These are phyloP conservation scores for Drosophila willistoni DNA, from an alignment of 1,140 invertebrate genomes.

Conservation along the genomic window DNA sequence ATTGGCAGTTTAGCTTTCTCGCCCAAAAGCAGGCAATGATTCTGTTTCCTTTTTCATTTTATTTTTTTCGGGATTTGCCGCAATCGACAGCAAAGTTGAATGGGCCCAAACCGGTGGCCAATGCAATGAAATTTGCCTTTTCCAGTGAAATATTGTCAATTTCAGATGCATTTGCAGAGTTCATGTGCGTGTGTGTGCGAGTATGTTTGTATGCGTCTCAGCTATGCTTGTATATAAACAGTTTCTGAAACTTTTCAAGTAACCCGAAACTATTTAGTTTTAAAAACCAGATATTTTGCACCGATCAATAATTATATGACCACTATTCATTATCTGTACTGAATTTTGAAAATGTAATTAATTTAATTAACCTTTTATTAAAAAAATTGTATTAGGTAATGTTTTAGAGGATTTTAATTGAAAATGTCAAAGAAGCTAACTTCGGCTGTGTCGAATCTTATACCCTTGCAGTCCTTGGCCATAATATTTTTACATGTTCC, in stretches of 20 bases:
- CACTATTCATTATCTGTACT: too few relatives aligned
- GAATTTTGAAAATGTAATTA: too few relatives aligned
- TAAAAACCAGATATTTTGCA: too few relatives aligned
- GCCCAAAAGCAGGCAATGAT: constrained; percentile 19
- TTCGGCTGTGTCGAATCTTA: too few relatives aligned
- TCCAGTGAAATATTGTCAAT: constrained; percentile 75
- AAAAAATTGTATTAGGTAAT: too few relatives aligned
- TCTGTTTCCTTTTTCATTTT: constrained; percentile 17
- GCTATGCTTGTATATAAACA: background rate
- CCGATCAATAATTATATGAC: too few relatives aligned
- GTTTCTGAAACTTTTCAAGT: background rate
- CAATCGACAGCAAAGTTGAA: constrained; percentile 75
- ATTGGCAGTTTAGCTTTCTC: constrained; percentile 32
- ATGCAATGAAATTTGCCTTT: constrained; percentile 75
- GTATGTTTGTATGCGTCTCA: constrained; percentile 5
- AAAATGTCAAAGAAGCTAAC: too few relatives aligned
- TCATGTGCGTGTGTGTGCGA: constrained; percentile 12
- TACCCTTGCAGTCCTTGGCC: too few relatives aligned
- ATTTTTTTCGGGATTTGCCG: constrained; percentile 29
- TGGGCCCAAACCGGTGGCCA: constrained; percentile 65
- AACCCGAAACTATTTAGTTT: background rate
- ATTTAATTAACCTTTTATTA: too few relatives aligned
- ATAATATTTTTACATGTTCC: too few relatives aligned
- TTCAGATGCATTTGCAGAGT: constrained; percentile 41
- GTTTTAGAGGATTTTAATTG: too few relatives aligned